Evolutionary conservation across 2,888 invertebrate genomes (phyloP), one percentile per base, ranked within the genome.

Genomic region (Apotomis betuletana): DNA sequence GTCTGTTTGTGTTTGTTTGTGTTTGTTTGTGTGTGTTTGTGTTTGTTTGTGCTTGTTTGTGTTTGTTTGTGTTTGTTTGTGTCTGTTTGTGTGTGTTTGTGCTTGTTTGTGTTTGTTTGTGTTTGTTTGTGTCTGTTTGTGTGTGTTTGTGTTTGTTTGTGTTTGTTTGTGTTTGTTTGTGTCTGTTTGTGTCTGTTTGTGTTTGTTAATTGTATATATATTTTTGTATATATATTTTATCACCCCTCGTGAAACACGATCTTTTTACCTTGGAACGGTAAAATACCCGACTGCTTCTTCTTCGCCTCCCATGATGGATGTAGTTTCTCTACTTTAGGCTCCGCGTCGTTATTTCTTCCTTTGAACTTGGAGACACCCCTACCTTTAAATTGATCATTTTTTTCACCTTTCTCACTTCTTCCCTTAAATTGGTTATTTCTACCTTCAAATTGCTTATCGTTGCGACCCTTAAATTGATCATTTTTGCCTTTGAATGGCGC

Each of bases 241-340:
- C 77, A 87, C 79, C 79, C 83, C 75, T 88, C 86, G 80, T 90
- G 86, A 85, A 94, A 94, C 52, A 91, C 88, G 78, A 89, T 91
- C 77, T 93, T 94, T 83, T 92, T 93, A 75, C 94, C 94, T 79
- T 91, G 83, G 77, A 89, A 93, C 4, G 92, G 91, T 83, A 90
- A 81, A 73, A 93, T 86, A 67, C 88, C 86, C 0, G 93, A 92
- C 69, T 88, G 87, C 61, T 88, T 88, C 74, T 90, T 93, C 80
- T 94, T 94, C 1, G 94, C 94, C 81, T 93, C 94, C 94, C 94
- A 94, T 27, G 94, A 94, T 3, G 94, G 94, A 85, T 94, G 94
- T 67, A 93, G 80, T 83, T 93, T 94, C 74, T 92, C 93, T 67
- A 84, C 82, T 67, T 84, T 85, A 5, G 76, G 74, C 63, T 83